These are phyloP conservation scores for Vicugna pacos DNA, from an alignment of 2,113 vertebrate genomes.

Conservation along the genomic window DNA sequence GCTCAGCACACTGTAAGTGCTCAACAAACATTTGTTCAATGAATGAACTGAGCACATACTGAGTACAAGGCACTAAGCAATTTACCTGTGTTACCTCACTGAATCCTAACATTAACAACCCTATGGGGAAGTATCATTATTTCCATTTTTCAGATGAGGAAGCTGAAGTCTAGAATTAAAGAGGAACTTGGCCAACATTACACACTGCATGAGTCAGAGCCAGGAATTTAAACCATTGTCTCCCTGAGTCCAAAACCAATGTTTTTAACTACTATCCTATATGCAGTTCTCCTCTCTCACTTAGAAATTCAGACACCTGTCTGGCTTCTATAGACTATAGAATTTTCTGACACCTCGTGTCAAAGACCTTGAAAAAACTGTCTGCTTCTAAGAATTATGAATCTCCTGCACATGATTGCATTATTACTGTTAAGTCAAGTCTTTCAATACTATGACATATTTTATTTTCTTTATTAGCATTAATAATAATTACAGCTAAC, in stretches of 20 bases:
- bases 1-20: background rate
- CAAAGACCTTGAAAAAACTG: background rate
- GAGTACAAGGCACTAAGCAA: background rate
- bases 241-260: background rate
- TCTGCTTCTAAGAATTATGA: slow-evolving; percentile 32
- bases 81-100: background rate
- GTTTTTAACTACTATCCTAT: background rate
- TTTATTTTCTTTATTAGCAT: slow-evolving; percentile 30
- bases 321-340: background rate
- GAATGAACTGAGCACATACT: slow-evolving; percentile 31
- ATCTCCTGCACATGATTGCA: background rate
- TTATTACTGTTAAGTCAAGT: slow-evolving; percentile 21
- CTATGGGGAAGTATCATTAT: background rate
- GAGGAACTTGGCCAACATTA: background rate
- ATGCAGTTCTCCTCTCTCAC: background rate
- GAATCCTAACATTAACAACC: slow-evolving; percentile 10
- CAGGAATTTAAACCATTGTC: background rate
- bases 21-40: background rate
- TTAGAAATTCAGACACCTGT: background rate
- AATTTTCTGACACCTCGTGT: background rate
- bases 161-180: background rate
- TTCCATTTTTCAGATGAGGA: slow-evolving; percentile 30
- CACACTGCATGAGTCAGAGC: background rate
- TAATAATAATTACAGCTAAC: slow-evolving; percentile 13
- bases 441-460: background rate